These are phyloP conservation scores for Gymnopithys bicolor DNA, from an alignment of 2,797 vertebrate species.

Conservation along the genomic window DNA sequence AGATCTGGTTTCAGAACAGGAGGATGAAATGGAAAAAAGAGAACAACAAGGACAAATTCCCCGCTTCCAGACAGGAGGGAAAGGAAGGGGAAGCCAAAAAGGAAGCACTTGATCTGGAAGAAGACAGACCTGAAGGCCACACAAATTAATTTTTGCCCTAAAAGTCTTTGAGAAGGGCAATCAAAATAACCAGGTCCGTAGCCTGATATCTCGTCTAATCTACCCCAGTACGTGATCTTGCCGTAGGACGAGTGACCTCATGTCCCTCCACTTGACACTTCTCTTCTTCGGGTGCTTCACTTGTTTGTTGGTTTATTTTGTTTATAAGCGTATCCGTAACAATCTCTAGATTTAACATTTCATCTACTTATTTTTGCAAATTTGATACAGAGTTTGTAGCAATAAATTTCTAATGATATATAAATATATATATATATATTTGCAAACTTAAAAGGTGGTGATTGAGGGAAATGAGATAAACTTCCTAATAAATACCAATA, in stretches of 20 bases:
- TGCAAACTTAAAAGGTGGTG: constrained; percentile 47
- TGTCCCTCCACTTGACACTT: constrained; percentile 50
- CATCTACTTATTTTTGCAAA: constrained; percentile 50
- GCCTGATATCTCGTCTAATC: background rate
- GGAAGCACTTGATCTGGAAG: constrained; percentile 75
- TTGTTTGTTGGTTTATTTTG: constrained; percentile 41
- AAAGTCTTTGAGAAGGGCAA: constrained; percentile 40
- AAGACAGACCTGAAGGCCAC: constrained; percentile 71
- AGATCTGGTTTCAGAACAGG: constrained; percentile 88
- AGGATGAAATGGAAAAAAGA: constrained; percentile 90
- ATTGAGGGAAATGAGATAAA: constrained; percentile 69
- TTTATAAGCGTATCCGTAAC: constrained; percentile 6
- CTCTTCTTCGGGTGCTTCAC: constrained; percentile 20
- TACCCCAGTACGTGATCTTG: constrained; percentile 15
- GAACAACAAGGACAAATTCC: constrained; percentile 87
- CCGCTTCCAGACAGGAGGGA: constrained; percentile 78
- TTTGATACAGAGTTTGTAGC: constrained; percentile 69
- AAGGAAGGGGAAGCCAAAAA: constrained; percentile 80
- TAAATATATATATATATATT: constrained; percentile 31
- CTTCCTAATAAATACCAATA: constrained; percentile 70
- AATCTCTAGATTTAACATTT: constrained; percentile 24
- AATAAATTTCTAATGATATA: constrained; percentile 61
- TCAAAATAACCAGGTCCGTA: constrained; percentile 33
- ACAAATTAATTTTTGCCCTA: constrained; percentile 64
- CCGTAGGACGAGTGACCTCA: constrained; percentile 52